Conservation (phyloP, 2,888 invertebrate species). For the Xestia rhomboidea region DNA sequence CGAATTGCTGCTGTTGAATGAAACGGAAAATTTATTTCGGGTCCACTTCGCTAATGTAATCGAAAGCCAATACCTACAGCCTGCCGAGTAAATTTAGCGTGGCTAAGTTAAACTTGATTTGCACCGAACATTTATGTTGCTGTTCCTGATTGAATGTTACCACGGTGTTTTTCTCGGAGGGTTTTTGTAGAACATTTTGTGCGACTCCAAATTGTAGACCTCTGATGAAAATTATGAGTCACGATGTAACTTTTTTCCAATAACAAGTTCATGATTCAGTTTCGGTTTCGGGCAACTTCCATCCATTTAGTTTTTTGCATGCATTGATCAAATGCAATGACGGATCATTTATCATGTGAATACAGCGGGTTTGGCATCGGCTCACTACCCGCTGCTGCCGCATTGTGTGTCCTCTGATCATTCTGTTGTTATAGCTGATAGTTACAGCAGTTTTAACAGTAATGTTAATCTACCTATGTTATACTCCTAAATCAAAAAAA, state of each 20-base stretch:
- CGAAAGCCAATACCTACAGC: constrained; percentile 65
- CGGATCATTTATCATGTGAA: constrained; percentile 63
- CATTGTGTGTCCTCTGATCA: constrained; percentile 28
- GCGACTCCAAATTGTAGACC: constrained; percentile 18
- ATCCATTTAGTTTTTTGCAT: constrained; percentile 68
- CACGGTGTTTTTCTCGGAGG: constrained; percentile 24
- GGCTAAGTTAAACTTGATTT: constrained; percentile 59
- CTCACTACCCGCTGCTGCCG: constrained; percentile 12
- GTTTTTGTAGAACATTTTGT: constrained; percentile 32
- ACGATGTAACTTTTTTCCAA: constrained; percentile 40
- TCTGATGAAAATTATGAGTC: constrained; percentile 46
- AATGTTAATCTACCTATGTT: not conserved
- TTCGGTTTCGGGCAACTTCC: constrained; percentile 72
- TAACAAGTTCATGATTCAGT: constrained; percentile 70
- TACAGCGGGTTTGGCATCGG: constrained; percentile 39
- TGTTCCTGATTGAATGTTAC: constrained; percentile 37
- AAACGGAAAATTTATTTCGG: constrained; percentile 72
- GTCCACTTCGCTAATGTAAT: constrained; percentile 70
- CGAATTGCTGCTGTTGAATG: constrained; percentile 64
- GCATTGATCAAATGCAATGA: constrained; percentile 70
- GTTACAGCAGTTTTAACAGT: constrained; percentile 1
- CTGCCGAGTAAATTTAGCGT: constrained; percentile 68
- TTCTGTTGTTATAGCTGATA: constrained; percentile 7
- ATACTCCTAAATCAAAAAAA: not conserved
- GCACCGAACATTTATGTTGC: constrained; percentile 31